Base-by-base conservation (phyloP, 2,888 invertebrate genomes). In the Quadriops clusia region DNA sequence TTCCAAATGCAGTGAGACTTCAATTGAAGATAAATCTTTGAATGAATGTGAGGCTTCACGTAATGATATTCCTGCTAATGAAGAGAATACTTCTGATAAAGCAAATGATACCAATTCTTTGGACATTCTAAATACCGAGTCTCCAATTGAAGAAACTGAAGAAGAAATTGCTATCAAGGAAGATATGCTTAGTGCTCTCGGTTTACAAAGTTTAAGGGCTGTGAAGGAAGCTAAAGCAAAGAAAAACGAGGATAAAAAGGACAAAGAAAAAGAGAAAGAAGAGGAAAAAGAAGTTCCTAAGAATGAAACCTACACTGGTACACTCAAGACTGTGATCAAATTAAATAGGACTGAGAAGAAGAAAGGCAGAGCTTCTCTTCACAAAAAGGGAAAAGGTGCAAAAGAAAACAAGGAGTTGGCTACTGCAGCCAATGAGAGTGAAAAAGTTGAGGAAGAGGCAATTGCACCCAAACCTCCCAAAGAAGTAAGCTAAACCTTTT, bases 271-370 rank as follows among this genome's bases (percentile, higher is more conserved):
- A n/a, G 67, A 68, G 23, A 70, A 69, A 33, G 30, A 24, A 17
- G 20, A 34, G 28, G 33, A 69, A 68, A 32, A 53, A 65, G 10
- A 68, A 66, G 42, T 42, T 28, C 28, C 39, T 18, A 48, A 46
- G 34, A 38, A 36, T 29, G 53, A 54, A 20, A 46, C 70, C 44
- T 83, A 79, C 49, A 82, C 83, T 3, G 86, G 86, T 20, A 85
- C 84, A 1, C 55, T 86, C 40, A 86, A 85, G 54, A 84, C 85
- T 44, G 78, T 86, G 46, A 86, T 86, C 46, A 82, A 85, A 60
- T 60, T 85, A 40, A 77, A 74, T 53, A 69, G 76, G 39, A 52
- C 52, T 56, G 74, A 74, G 46, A 79, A 78, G 57, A 75, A 76
- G 49, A 76, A 76, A 54, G 70, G 71, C 30, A 68, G 78, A 39